Percentiles rank a stretch among this genome's conserved stretches.
phyloP scores from a whole-genome alignment of 1,140 invertebrate genomes.

The Bombus huntii region DNA sequence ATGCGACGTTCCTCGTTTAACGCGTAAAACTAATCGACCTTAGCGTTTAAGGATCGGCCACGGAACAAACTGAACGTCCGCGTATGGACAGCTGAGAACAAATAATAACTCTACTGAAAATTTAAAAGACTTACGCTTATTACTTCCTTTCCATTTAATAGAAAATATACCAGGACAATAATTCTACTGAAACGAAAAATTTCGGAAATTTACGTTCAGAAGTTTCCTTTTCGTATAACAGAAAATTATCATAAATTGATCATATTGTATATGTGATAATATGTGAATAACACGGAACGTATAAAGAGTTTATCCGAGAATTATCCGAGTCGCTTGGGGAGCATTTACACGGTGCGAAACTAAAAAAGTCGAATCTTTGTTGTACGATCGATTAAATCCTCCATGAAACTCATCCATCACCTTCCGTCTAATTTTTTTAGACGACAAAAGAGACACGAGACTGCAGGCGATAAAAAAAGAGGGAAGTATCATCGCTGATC shows the following conservation, averaged over 20 bases:
- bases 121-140: background rate
- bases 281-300: background rate
- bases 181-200: background rate
- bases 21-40: constrained; percentile 25
- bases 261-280: too few relatives aligned
- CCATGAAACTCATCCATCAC: constrained; percentile 56
- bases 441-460: background rate
- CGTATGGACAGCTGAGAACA: background rate
- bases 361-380: background rate
- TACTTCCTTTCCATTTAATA: background rate
- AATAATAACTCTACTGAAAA: constrained; percentile 38
- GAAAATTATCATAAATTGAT: background rate
- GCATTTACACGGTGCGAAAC: background rate
- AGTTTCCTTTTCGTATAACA: background rate
- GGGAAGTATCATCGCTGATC: constrained; percentile 3
- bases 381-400: background rate
- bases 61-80: constrained; percentile 7
- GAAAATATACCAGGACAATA: background rate
- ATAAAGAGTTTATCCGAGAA: background rate
- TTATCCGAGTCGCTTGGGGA: too few relatives aligned
- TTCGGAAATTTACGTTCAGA: background rate
- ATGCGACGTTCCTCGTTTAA: constrained; percentile 18
- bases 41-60: constrained; percentile 26
- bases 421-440: constrained; percentile 35
- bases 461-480: background rate